Percentiles rank a stretch among this genome's conserved stretches.
These are phyloP conservation scores for Kryptopterus vitreolus DNA, from an alignment of 2,797 vertebrate species.

Conservation along the genomic window DNA sequence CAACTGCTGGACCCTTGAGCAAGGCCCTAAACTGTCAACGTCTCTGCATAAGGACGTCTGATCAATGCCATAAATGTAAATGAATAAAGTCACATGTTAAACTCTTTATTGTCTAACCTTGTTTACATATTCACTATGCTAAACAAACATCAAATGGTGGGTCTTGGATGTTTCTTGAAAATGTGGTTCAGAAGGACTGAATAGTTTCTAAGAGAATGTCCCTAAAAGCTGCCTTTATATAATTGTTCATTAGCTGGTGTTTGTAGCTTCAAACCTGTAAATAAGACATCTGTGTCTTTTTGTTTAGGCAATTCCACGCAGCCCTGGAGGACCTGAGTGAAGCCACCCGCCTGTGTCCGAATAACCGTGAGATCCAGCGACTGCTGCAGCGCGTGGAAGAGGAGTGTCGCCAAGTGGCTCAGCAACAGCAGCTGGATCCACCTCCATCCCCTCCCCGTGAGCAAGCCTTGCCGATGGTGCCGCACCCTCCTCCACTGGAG, in stretches of 20 bases:
- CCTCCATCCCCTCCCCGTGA: constrained; percentile 58
- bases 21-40: too few relatives aligned
- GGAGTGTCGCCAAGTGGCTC: constrained; percentile 83
- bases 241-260: background rate
- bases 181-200: background rate
- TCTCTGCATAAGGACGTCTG: too few relatives aligned
- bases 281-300: constrained; percentile 9
- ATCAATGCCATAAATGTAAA: too few relatives aligned
- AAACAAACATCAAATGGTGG: background rate
- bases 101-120: background rate
- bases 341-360: constrained; percentile 90
- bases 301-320: constrained; percentile 88
- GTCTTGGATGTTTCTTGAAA: background rate
- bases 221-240: background rate
- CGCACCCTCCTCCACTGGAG: constrained; percentile 62
- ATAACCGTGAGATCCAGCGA: constrained; percentile 96
- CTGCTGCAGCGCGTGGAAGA: constrained; percentile 91
- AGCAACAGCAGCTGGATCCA: constrained; percentile 69
- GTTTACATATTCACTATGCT: background rate
- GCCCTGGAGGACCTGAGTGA: constrained; percentile 96
- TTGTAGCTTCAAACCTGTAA: background rate
- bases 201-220: background rate
- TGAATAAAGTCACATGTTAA: background rate
- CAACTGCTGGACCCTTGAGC: too few relatives aligned
- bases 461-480: constrained; percentile 45